Evolutionary conservation across 2,888 invertebrate genomes (phyloP), one percentile per base, ranked within the genome.

Genomic region (Gisinianus flammeolus): DNA sequence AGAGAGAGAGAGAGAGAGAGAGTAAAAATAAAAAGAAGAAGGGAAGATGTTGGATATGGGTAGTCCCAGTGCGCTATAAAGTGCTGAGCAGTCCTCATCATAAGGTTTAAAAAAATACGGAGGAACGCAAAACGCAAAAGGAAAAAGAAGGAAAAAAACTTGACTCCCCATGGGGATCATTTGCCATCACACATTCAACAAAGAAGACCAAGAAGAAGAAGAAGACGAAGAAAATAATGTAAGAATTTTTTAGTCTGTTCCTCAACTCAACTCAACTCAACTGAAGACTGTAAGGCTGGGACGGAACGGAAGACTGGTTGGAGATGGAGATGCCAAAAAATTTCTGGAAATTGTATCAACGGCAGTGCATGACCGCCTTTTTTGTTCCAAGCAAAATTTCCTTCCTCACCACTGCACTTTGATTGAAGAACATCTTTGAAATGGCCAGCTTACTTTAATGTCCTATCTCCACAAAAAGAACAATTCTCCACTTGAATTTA

Each of bases 71-170:
- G 79, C 81, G 74, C 74, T 72, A 62, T 76, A 79, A 81, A 82
- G 77, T 80, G 81, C 80, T 82, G 82, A 81, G 79, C 71, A 74
- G 78, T 77, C 80, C 79, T 81, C 80, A 81, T 80, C 80, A 81
- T 81, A 80, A 76, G 78, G 73, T 66, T n/a, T n/a, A n/a, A n/a
- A n/a, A n/a, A n/a, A n/a, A n/a, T n/a, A 71, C 31, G 56, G 62
- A n/a, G n/a, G n/a, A n/a, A n/a, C n/a, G n/a, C n/a, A n/a, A n/a
- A n/a, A n/a, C n/a, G n/a, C n/a, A 79, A 74, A 26, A 4, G 52
- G 74, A 73, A 44, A 77, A 52, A 5, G 16, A 30, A 19, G 54
- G 24, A 64, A 64, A 64, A 31, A 67, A 67, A 33, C 44, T 52
- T 28, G 33, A 79, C 76, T 80, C 81, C 82, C 81, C 54, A 77